Percentiles rank a stretch among this genome's conserved stretches.
phyloP scores from a whole-genome alignment of 2,888 invertebrate genomes.

The Tenodera sinensis region DNA sequence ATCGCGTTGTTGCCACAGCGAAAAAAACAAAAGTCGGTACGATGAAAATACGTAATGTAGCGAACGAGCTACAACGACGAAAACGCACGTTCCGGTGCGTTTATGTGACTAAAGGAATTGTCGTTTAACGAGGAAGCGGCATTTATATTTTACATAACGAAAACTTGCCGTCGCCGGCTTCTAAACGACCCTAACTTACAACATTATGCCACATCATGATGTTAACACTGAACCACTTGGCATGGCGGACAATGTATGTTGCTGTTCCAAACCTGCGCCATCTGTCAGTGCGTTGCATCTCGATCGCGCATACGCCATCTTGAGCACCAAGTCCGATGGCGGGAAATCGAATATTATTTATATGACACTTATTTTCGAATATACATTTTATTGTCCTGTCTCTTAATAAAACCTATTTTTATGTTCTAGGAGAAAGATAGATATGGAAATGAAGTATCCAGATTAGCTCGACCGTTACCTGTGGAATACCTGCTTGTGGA shows the following conservation, averaged over 20 bases:
- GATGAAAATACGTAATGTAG: conserved; percentile 31
- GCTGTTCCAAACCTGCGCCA: conserved; percentile 28
- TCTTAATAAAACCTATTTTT: not conserved
- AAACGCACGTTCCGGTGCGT: conserved; percentile 30
- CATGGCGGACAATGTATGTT: conserved; percentile 34
- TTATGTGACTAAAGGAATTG: conserved; percentile 27
- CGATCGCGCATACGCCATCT: conserved; percentile 22
- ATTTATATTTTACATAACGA: conserved; percentile 42
- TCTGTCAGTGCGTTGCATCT: conserved; percentile 18
- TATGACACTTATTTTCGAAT: not conserved
- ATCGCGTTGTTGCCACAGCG: conserved; percentile 34
- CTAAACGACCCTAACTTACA: conserved; percentile 37
- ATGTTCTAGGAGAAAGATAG: conserved; percentile 82
- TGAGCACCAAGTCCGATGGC: conserved; percentile 1
- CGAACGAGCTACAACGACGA: conserved; percentile 31
- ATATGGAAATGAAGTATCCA: conserved; percentile 95
- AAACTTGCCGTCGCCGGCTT: conserved; percentile 35
- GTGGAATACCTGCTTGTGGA: conserved; percentile 97
- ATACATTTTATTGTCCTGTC: not conserved
- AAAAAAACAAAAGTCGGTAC: conserved; percentile 31
- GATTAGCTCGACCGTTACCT: conserved; percentile 89
- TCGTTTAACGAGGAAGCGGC: conserved; percentile 32
- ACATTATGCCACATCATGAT: conserved; percentile 48
- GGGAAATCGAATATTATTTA: not conserved
- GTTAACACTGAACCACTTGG: conserved; percentile 45